Conservation (phyloP, 2,797 vertebrate species). For the Bradypus variegatus region DNA sequence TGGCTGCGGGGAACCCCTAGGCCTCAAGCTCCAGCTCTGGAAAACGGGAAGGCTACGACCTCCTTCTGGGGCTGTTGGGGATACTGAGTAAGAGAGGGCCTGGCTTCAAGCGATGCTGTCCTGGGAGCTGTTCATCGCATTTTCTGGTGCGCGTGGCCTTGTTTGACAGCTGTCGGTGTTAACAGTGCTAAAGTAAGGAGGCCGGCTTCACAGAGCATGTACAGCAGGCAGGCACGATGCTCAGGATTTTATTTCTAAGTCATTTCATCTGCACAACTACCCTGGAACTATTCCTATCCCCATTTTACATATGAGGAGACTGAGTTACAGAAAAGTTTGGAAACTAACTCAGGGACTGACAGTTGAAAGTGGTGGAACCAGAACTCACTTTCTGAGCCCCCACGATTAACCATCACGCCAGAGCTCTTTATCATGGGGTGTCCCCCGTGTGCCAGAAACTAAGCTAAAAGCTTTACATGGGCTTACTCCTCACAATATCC, state of each 20-base stretch:
- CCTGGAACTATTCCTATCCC: neutral
- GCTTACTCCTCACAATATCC: neutral
- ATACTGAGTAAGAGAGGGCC: neutral
- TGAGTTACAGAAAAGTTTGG: neutral
- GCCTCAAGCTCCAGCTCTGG: neutral
- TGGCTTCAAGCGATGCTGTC: neutral
- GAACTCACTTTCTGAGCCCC: rapidly evolving
- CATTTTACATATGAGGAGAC: neutral
- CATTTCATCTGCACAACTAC: neutral
- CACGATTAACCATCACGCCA: rapidly evolving
- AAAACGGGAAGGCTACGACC: neutral
- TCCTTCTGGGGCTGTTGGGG: neutral
- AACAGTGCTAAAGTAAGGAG: neutral
- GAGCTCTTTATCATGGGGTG: rapidly evolving
- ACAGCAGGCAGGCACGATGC: neutral
- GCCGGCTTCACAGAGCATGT: neutral
- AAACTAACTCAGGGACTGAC: neutral
- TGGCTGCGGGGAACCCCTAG: rapidly evolving
- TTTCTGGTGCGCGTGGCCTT: neutral
- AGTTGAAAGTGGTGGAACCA: too few relatives aligned
- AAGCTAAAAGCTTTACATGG: rapidly evolving
- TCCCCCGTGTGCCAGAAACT: rapidly evolving
- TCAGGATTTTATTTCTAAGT: too few relatives aligned
- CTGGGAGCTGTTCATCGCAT: too few relatives aligned
- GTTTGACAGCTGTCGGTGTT: neutral